Evolutionary conservation across 1,140 invertebrate genomes (phyloP).

Genomic region (Venturia canescens): DNA sequence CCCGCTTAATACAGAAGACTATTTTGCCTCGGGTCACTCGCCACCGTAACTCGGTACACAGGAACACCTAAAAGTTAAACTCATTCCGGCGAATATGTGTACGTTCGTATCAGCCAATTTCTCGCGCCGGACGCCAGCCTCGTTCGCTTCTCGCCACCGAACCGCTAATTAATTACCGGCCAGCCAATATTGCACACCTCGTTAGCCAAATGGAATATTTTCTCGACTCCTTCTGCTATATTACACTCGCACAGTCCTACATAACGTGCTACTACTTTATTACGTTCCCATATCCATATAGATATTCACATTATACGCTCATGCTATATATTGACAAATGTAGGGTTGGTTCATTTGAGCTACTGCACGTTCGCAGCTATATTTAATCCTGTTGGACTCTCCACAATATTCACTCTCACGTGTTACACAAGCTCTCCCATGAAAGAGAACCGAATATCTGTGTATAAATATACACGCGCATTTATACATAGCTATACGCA

Average conservation of each 20-base stretch:
- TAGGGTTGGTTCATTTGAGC: neutral
- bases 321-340: neutral
- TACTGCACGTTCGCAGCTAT: neutral
- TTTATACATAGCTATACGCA: neutral
- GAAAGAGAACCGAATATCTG: neutral
- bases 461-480: neutral
- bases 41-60: neutral
- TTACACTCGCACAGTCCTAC: slow-evolving; percentile 44
- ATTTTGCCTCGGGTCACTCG: neutral
- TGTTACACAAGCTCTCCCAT: slow-evolving; percentile 34
- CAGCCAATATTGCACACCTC: slow-evolving; percentile 55
- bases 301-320: neutral
- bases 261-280: slow-evolving; percentile 40
- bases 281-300: slow-evolving; percentile 11
- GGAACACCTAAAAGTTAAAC: neutral
- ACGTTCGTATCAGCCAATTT: slow-evolving; percentile 1
- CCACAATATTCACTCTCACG: slow-evolving; percentile 10
- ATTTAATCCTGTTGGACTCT: slow-evolving; percentile 16
- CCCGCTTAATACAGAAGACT: neutral
- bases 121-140: slow-evolving; percentile 9
- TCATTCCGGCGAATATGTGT: neutral
- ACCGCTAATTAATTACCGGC: slow-evolving; percentile 55
- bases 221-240: slow-evolving; percentile 17
- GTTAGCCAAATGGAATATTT: slow-evolving; percentile 54
- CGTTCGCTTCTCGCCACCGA: slow-evolving; percentile 31